Conservation (phyloP, 1,140 invertebrate species). For the Calycopis cecrops region DNA sequence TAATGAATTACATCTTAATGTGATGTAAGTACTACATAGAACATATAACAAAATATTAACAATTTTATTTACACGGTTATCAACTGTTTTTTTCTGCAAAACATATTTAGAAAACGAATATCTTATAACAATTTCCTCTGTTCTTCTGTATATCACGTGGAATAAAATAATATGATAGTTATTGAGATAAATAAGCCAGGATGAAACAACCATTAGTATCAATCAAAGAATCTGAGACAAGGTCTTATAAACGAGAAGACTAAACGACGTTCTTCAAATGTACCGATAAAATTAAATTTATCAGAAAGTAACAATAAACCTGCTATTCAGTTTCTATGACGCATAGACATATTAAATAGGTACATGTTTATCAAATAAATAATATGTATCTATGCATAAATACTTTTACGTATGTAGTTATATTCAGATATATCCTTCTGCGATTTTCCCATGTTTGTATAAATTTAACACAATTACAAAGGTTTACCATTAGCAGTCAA, state of each 20-base stretch:
- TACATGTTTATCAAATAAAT: no score
- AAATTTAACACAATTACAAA: no score
- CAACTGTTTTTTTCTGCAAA: neutral
- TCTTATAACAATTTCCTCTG: neutral
- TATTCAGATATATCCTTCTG: no score
- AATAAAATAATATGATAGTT: neutral
- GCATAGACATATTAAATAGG: no score
- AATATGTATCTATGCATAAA: no score
- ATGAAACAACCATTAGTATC: neutral
- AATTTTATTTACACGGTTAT: neutral
- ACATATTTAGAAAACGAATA: neutral
- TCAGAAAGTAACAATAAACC: no score
- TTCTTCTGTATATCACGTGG: neutral
- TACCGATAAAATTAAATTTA: no score
- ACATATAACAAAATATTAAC: neutral
- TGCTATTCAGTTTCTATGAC: no score
- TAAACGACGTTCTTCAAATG: no score
- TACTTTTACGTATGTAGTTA: no score
- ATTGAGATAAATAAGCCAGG: neutral
- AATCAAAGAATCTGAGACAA: conserved; percentile 6
- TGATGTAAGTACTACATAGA: neutral
- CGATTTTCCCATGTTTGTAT: no score
- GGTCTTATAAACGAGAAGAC: neutral
- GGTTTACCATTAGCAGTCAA: no score
- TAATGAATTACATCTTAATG: neutral